A percentile compares a stretch with the other conserved stretches of the same genome.
Evolutionary conservation across 2,888 invertebrate species (phyloP).

Genomic region (Epinotia ramella): DNA sequence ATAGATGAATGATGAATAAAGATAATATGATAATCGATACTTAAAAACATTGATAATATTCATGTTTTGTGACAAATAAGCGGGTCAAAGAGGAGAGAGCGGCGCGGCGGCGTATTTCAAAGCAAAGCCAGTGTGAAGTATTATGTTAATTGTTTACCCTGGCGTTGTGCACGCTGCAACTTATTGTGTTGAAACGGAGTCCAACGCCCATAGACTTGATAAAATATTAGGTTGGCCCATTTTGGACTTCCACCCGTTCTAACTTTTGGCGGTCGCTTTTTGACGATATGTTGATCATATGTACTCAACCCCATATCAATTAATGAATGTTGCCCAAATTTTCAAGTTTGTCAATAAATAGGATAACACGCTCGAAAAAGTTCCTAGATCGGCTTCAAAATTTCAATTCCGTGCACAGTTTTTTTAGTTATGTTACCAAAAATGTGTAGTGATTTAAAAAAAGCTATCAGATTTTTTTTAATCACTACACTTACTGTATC

Average conservation of each 20-base stretch:
- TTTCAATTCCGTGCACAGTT: no score
- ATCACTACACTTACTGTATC: no score
- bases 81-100: conserved; percentile 41
- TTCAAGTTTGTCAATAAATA: no score
- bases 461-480: no score
- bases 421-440: no score
- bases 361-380: no score
- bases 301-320: no score
- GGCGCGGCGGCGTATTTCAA: conserved; percentile 64
- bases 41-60: conserved; percentile 3
- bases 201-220: conserved; percentile 60
- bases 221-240: background rate
- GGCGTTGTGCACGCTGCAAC: conserved; percentile 73
- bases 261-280: background rate
- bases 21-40: background rate
- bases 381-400: no score
- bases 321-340: no score
- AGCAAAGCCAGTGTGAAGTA: conserved; percentile 62
- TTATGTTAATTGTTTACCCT: conserved; percentile 83
- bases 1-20: no score
- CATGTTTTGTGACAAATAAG: conserved; percentile 38
- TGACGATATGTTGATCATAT: no score
- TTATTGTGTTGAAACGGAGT: conserved; percentile 66
- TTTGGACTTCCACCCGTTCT: background rate
- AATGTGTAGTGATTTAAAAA: no score